Evolutionary conservation across 2,888 invertebrate genomes (phyloP).

Genomic region (Callinectes sapidus): DNA sequence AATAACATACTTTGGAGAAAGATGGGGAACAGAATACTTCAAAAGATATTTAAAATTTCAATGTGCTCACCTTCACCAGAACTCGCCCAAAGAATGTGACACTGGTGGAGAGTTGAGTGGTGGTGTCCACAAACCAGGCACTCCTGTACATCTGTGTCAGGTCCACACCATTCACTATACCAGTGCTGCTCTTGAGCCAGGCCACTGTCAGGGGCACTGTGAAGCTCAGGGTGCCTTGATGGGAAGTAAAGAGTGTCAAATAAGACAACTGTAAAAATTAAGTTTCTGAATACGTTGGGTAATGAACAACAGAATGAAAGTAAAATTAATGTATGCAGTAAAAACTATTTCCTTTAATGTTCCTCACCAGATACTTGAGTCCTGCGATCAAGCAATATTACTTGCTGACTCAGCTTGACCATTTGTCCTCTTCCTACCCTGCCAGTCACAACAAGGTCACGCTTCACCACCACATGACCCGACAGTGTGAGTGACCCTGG

Average conservation of each 20-base stretch:
- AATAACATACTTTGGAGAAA: too few species aligned
- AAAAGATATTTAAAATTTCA: not conserved
- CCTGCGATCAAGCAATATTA: not conserved
- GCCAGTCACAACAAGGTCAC: slow-evolving; percentile 8
- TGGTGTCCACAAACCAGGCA: slow-evolving; percentile 42
- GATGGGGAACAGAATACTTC: not conserved
- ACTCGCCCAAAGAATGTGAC: slow-evolving; percentile 19
- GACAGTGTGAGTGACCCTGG: not conserved
- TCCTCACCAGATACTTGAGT: not conserved
- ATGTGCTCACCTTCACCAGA: not conserved
- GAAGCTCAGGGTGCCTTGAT: slow-evolving; percentile 26
- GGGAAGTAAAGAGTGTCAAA: not conserved
- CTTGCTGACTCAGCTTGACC: slow-evolving; percentile 39
- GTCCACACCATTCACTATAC: slow-evolving; percentile 22
- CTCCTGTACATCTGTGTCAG: not conserved
- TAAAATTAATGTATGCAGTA: too few species aligned
- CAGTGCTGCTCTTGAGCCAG: slow-evolving; percentile 1
- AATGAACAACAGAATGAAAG: too few species aligned
- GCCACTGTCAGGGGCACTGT: slow-evolving; percentile 8
- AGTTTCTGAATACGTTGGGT: too few species aligned
- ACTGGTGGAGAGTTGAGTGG: not conserved
- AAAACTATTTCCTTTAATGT: too few species aligned
- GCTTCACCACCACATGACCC: not conserved
- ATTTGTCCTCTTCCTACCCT: not conserved
- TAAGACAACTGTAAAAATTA: not conserved